Percentiles rank a stretch among this genome's conserved stretches.
phyloP scores from a whole-genome alignment of 2,888 invertebrate species.

The Timandra comae region DNA sequence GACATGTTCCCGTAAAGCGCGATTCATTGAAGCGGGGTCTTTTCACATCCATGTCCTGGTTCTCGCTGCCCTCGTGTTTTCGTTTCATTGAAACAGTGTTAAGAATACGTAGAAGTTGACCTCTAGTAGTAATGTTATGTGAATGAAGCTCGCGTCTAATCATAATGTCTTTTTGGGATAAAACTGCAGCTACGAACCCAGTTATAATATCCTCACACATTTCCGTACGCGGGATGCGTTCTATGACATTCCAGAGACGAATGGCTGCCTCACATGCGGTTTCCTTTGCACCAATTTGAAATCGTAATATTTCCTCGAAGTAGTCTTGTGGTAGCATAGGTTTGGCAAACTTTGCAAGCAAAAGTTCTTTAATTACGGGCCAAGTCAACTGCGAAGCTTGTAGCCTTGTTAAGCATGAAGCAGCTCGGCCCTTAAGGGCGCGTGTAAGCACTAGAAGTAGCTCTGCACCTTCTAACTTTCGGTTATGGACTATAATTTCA shows the following conservation, averaged over 20 bases:
- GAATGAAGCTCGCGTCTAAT: slow-evolving; percentile 6
- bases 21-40: neutral
- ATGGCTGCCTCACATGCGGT: slow-evolving; percentile 2
- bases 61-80: neutral
- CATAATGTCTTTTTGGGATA: neutral
- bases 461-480: slow-evolving; percentile 6
- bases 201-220: neutral
- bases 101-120: neutral
- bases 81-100: neutral
- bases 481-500: neutral
- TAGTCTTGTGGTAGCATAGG: slow-evolving; percentile 19
- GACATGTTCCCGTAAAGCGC: neutral
- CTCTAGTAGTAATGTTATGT: neutral
- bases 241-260: slow-evolving; percentile 16
- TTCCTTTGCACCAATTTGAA: slow-evolving; percentile 13
- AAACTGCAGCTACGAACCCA: neutral
- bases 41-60: neutral
- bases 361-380: neutral
- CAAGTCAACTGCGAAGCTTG: slow-evolving; percentile 12
- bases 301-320: slow-evolving; percentile 20
- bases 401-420: too few relatives aligned
- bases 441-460: slow-evolving; percentile 19
- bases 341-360: slow-evolving; percentile 16
- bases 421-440: slow-evolving; percentile 21
- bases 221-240: neutral